Base-by-base conservation (phyloP, 1,140 invertebrate genomes). In the Cardiocondyla obscurior region DNA sequence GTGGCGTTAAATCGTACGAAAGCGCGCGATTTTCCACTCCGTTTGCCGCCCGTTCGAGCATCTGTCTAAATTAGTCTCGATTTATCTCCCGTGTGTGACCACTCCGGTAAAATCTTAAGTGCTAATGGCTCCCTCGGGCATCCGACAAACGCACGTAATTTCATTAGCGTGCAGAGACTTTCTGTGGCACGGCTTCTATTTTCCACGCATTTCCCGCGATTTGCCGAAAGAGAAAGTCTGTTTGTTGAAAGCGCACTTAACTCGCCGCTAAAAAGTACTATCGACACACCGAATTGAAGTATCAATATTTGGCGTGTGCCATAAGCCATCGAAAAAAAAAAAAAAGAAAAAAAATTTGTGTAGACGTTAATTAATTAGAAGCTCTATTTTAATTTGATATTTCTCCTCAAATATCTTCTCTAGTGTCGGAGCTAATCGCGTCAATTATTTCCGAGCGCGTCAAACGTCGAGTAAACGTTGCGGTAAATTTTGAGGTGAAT, bases 41-140 rank as follows among this genome's bases (percentile, higher is more conserved):
- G 62, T 79, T 67, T 67, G 46, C 16, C 53, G 10, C 46, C 22
- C 22, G 53, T 39, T 79, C 46, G 74, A 77, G 60, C 60, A 77
- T 77, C 46, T 3, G 44, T 67, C n/a, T 49, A 62, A 79, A 79
- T 46, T 62, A 36, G 74, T 67, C 46, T 67, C 60, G 46, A 79
- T 67, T 79, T 79, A 79, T 67, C 44, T 33, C 73, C 16, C 58
- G 30, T 62, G 33, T 62, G 58, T 77, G 73, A 67, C 60, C 67
- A 79, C 33, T 79, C 62, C 33, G 33, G 22, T 25, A 67, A 79
- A 79, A 79, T 79, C 74, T 79, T 79, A 79, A 79, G 74, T 79
- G 74, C 51, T 79, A 79, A 79, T 79, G 62, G 46, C 28, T n/a
- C 60, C 44, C 33, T 22, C 28, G 60, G 19, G 74, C 74, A 53